Evolutionary conservation across 2,113 vertebrate genomes (phyloP), one percentile per base, ranked within the genome.

Genomic region (Prunella himalayana): DNA sequence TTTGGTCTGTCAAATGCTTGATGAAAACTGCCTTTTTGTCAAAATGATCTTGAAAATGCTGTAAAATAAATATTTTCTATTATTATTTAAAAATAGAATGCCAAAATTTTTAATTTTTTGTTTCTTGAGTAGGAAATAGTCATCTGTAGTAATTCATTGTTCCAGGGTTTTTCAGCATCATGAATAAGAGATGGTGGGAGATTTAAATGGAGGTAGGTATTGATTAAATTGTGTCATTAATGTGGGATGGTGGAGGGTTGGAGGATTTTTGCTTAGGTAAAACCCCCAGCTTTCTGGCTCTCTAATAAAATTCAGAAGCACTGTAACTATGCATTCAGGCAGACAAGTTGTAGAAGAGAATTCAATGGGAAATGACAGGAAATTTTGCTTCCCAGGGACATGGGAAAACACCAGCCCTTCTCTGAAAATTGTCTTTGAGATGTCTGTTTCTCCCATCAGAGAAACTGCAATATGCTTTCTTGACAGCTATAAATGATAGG

Each of bases 41-140:
- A 95, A 92, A 96, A 97, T 96, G 92, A 97, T 92, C 96, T 98
- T 97, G 94, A 97, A 97, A 94, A 96, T 91, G 97, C 95, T 98
- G 97, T 98, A 97, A 95, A 98, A 98, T 98, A 98, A 98, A 98
- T 96, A 97, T 98, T 98, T 98, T 98, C 93, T 98, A 98, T 96
- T 97, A 97, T 96, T 97, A 96, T 97, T 95, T 91, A 91, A 96
- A 86, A 94, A 83, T 18, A 71, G 69, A 84, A 93, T 78, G 39
- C 39, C 64, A 92, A 54, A 33, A 53, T 42, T 87, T 54, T 75
- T 45, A 80, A 31, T 19, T 92, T 92, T 31, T 92, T 84, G 13
- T 44, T 93, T 79, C 44, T 45, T 68, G 30, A 85, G 25, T 37
- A 49, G 33, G 81, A 93, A 83, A 71, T 10, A 64, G 7, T 30